Evolutionary conservation across 1,140 invertebrate genomes (phyloP), one percentile per base, ranked within the genome.

Genomic region (Nasonia longicornis): DNA sequence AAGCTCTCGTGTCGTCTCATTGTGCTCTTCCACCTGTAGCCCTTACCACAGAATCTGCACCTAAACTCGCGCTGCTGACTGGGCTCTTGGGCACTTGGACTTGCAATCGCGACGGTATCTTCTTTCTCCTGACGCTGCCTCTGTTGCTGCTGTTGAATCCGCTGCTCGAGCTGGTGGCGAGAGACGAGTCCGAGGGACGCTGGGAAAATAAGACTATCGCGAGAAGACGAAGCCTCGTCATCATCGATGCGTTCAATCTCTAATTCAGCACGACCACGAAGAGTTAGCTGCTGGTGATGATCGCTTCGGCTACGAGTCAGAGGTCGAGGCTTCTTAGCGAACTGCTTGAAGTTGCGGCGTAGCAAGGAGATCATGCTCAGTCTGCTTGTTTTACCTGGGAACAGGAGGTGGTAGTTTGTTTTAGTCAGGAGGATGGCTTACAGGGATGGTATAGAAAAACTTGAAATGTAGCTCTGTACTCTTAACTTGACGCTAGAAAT

Each of bases 1-100:
- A 96, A 95, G 87, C 94, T 95, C 87, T 96, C 95, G 89, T 97
- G 96, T 10, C 95, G 92, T 1, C 95, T 92, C 92, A 96, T 92
- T 78, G 95, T 96, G n/a, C 95, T 95, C 88, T 96, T 96, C 95
- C 95, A 96, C 84, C 95, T 92, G 87, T 96, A 96, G 38, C 94
- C 92, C 86, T 96, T 96, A 67, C 95, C 95, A 89, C 95, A 96
- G 85, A 95, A 94, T 72, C 94, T 91, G 86, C 95, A 96, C 31
- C 94, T 92, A 87, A 95, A 96, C 87, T 94, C 94, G 0, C 93
- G 90, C 81, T 90, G 90, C 69, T 94, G 93, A 84, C 95, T 94
- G 84, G 93, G 89, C 0, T 89, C 85, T 4, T 90, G 89, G 12
- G 38, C 38, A 0, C 11, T 20, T 67, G 16, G 64, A 3, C 26